Evolutionary conservation across 30 jellyfish, hydroid and myxozoan genomes (phyloP), one percentile per base, ranked within the genome.

Genomic region (Phacellophora camtschatica): DNA sequence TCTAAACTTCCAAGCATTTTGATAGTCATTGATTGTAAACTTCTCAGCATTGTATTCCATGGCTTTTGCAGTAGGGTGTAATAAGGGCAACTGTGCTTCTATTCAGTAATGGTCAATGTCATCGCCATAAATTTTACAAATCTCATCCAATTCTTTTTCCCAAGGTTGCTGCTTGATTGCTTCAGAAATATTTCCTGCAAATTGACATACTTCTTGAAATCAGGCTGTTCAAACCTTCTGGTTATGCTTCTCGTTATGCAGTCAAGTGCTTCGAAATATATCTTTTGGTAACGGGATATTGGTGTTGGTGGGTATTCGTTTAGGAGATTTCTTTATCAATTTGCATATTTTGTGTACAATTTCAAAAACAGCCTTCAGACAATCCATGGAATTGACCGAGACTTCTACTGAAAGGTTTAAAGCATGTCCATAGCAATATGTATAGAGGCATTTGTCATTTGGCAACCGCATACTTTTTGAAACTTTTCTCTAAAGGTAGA

Each of bases 161-260:
- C 6, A 32, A 23, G 7, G 72, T 9, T 71, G 27, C 25, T 81
- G 81, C 10, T 30, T 49, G 23, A 54, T 32, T 3, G 82, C 87
- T 74, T 74, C 62, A 74, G 68, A 22, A 74, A 31, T 1, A 50
- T 63, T 16, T 70, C 66, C 25, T 70, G 84, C 49, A 70, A 4
- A 29, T 41, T 70, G 45, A n/a, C 7, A 20, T 70, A 70, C 22
- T 20, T 3, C 30, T 70, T 42, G 49, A 39, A 70, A 8, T 70
- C 77, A 39, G 2, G 48, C 12, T 49, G 77, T 5, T 70, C 37
- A 27, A 70, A 70, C 18, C 77, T 43, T 19, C 46, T 75, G 25
- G 19, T 70, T 7, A 70, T 70, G 25, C 77, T 20, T 24, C 45
- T 24, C 22, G 30, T 70, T 7, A 75, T 42, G 23, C 15, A 30